These are phyloP conservation scores for Trichogramma pretiosum DNA, from an alignment of 1,140 invertebrate species.

Conservation along the genomic window DNA sequence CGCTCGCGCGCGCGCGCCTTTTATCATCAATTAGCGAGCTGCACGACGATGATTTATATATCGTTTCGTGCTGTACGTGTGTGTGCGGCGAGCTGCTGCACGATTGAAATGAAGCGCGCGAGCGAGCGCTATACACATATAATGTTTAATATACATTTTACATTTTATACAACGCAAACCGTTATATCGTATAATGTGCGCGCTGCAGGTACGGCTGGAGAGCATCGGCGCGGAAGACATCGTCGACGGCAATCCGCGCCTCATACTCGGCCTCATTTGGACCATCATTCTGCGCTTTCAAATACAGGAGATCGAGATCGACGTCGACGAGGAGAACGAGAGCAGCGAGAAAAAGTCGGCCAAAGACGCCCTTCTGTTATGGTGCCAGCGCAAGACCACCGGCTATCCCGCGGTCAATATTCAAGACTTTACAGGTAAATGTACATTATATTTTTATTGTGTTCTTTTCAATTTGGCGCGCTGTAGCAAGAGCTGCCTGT, in stretches of 20 bases:
- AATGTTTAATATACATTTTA: not conserved
- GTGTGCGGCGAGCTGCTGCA: not conserved
- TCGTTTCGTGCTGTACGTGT: no score
- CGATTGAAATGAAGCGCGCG: not conserved
- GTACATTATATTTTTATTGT: no score
- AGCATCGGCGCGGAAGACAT: slow-evolving; percentile 99
- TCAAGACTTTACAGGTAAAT: slow-evolving; percentile 58
- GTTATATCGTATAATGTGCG: not conserved
- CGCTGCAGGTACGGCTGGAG: slow-evolving; percentile 77
- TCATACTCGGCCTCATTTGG: slow-evolving; percentile 98
- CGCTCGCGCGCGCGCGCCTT: not conserved
- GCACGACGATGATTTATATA: no score
- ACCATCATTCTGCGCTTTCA: slow-evolving; percentile 95
- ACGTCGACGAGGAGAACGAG: slow-evolving; percentile 95
- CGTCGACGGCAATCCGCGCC: slow-evolving; percentile 89
- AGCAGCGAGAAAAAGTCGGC: slow-evolving; percentile 97
- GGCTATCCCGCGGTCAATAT: slow-evolving; percentile 86
- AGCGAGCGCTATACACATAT: not conserved
- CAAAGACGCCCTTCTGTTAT: slow-evolving; percentile 94
- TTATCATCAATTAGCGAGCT: not conserved
- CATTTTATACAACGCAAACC: not conserved
- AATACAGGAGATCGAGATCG: slow-evolving; percentile 98
- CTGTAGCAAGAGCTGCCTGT: no score
- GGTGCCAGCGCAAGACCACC: slow-evolving; percentile 97
- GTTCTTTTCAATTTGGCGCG: no score